These are phyloP conservation scores for Iphiclides podalirius DNA, from an alignment of 2,888 invertebrate species.

Conservation along the genomic window DNA sequence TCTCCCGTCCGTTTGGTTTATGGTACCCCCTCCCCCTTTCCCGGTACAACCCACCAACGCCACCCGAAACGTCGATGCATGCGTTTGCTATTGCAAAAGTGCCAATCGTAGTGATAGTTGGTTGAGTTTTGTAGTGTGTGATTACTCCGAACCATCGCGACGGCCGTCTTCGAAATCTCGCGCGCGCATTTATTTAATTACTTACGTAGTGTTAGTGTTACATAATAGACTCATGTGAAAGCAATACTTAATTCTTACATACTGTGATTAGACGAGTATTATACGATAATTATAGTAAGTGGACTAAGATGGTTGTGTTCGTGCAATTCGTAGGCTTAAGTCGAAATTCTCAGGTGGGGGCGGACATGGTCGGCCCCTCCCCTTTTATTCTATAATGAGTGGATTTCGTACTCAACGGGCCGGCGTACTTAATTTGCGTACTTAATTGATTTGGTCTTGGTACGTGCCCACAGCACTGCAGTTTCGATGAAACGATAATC, in stretches of 20 bases:
- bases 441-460: conserved; percentile 3
- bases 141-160: no score
- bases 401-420: conserved; percentile 2
- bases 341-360: conserved; percentile 37
- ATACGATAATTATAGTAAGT: conserved; percentile 47
- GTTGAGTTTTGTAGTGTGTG: background rate
- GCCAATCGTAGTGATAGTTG: conserved; percentile 4
- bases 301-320: conserved; percentile 76
- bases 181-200: conserved; percentile 6
- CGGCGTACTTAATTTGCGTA: conserved; percentile 19
- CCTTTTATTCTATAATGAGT: conserved; percentile 26
- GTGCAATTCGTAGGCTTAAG: conserved; percentile 76
- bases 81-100: conserved; percentile 8
- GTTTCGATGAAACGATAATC: background rate
- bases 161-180: no score
- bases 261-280: conserved; percentile 70
- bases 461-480: background rate
- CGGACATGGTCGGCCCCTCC: conserved; percentile 52
- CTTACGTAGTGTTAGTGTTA: conserved; percentile 32
- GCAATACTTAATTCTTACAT: conserved; percentile 60
- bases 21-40: no score
- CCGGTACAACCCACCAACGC: conserved; percentile 13
- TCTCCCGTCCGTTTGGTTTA: no score
- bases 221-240: conserved; percentile 47
- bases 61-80: conserved; percentile 6